Conservation (phyloP, 1,140 invertebrate species). For the Drosophila truncata region DNA sequence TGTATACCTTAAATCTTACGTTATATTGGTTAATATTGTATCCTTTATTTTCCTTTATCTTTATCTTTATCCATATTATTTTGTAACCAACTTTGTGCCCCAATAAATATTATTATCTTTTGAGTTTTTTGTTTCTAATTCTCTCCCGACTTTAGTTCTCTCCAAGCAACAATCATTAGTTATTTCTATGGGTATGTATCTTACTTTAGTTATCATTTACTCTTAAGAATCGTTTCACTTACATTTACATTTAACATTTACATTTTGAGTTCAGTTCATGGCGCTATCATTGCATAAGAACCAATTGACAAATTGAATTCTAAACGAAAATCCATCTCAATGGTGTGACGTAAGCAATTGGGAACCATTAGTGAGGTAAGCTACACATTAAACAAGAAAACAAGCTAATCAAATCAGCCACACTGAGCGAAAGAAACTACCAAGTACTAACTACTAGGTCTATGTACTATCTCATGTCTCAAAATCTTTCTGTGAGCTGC, state of each 20-base stretch:
- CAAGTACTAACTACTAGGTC: slow-evolving; percentile 44
- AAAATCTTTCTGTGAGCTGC: slow-evolving; percentile 50
- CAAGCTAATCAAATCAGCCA: slow-evolving; percentile 34
- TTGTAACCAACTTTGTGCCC: slow-evolving; percentile 38
- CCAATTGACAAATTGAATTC: slow-evolving; percentile 52
- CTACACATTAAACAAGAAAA: slow-evolving; percentile 85
- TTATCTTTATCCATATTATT: slow-evolving; percentile 31
- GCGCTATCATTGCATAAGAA: slow-evolving; percentile 79
- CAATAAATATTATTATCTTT: slow-evolving; percentile 47
- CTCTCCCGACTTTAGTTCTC: slow-evolving; percentile 16
- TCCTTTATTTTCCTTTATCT: not conserved
- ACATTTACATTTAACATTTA: slow-evolving; percentile 37
- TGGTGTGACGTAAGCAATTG: slow-evolving; percentile 85
- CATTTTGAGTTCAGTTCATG: slow-evolving; percentile 74
- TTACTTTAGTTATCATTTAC: slow-evolving; percentile 18
- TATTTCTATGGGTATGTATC: slow-evolving; percentile 68
- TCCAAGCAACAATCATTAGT: slow-evolving; percentile 72
- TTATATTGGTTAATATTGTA: slow-evolving; percentile 32
- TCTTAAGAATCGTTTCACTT: slow-evolving; percentile 35
- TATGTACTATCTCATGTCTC: slow-evolving; percentile 46
- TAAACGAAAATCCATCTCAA: slow-evolving; percentile 81
- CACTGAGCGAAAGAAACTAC: slow-evolving; percentile 34
- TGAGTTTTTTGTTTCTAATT: slow-evolving; percentile 26
- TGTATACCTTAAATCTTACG: slow-evolving; percentile 41
- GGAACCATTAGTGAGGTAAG: slow-evolving; percentile 86